Evolutionary conservation across 2,113 vertebrate genomes (phyloP).

Genomic region (Ginglymostoma cirratum): DNA sequence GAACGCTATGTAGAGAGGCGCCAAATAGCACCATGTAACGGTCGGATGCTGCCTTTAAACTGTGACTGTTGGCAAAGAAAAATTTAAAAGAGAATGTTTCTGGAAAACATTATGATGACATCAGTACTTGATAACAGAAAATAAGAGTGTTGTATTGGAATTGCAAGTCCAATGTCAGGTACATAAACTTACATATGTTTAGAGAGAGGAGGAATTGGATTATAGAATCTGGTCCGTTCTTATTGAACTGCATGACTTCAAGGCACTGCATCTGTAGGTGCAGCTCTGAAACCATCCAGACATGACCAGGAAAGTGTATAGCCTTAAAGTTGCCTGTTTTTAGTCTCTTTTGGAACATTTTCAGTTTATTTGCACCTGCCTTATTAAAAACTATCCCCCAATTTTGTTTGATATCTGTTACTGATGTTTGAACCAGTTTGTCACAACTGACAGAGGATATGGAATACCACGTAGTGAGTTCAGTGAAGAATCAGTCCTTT

Average conservation of each 20-base stretch:
- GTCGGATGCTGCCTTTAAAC: no score
- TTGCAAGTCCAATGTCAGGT: background rate
- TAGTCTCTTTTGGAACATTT: background rate
- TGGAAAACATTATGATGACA: no score
- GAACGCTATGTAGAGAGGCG: no score
- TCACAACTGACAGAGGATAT: background rate
- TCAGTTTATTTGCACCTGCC: background rate
- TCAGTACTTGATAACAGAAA: no score
- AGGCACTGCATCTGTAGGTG: background rate
- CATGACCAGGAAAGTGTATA: background rate
- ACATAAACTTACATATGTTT: background rate
- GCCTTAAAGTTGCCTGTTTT: background rate
- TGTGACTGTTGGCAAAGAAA: no score
- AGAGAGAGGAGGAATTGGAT: background rate
- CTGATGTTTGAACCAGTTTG: background rate
- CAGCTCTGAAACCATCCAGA: background rate
- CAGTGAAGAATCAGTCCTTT: background rate
- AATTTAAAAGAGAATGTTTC: no score
- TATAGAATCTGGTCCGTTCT: background rate
- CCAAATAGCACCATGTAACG: no score
- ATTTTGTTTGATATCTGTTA: background rate
- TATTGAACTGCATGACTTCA: background rate
- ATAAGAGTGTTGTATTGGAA: background rate
- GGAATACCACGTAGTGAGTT: background rate
- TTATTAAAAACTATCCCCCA: background rate